Base-by-base conservation (phyloP, 2,113 vertebrate genomes). In the Otus sunia region DNA sequence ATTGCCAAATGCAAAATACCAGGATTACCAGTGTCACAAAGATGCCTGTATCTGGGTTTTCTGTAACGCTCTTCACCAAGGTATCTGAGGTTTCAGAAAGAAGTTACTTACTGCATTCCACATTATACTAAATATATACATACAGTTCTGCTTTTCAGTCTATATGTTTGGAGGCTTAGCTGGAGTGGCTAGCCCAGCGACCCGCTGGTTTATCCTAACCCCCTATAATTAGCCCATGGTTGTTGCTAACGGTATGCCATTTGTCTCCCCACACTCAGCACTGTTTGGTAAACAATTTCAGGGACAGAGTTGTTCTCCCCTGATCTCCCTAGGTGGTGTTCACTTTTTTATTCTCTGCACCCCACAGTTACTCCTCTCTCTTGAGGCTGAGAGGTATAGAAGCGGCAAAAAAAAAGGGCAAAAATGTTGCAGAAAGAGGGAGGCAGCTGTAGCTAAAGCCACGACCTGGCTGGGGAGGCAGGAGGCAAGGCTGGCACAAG, bases 211-310 rank as follows among this genome's bases (percentile, higher is more conserved):
- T 95, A 94, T 69, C 71, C 88, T 81, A 89, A 53, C 32, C 77
- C 95, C 37, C 91, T 87, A 89, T 91, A 96, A 95, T 97, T 95
- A 97, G 89, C 62, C 80, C 37, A 12, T 53, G 62, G 83, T 64
- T 68, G 19, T 41, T 89, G 83, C 92, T 92, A 39, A 53, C 7
- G 68, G 41, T 85, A 94, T 95, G 91, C 55, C 80, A 92, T 95
- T 95, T 91, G 94, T 97, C 95, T 97, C 86, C 80, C 53, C 67
- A 85, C 96, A 96, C 96, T 97, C 96, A 95, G 53, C 73, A 76
- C 77, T 95, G 80, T 95, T 95, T 97, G 67, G 80, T 94, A 95
- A 97, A 97, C 92, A 95, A 43, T 88, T 95, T 90, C 85, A 76
- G 60, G 69, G 69, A 9, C 41, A 34, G 73, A 87, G 45, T 29